phyloP scores from a whole-genome alignment of 2,113 vertebrate species.

The Cheilinus undulatus region DNA sequence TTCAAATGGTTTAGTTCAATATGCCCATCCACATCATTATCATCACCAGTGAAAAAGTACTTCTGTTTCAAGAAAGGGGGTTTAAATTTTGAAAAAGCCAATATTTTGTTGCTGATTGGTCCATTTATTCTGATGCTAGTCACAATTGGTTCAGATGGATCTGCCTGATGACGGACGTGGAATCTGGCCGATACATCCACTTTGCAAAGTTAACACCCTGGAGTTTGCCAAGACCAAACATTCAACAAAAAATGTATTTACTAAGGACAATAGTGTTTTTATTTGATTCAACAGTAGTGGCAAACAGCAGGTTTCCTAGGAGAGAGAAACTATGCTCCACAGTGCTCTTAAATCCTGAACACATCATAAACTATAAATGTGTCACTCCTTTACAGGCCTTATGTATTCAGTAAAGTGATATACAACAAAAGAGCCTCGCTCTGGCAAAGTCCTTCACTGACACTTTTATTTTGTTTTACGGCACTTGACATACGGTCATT shows the following conservation, averaged over 20 bases:
- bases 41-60: too few species aligned
- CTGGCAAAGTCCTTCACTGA: conserved; percentile 40
- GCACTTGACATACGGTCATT: conserved; percentile 58
- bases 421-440: conserved; percentile 47
- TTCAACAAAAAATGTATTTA: neutral
- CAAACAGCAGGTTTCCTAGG: conserved; percentile 44
- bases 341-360: conserved; percentile 51
- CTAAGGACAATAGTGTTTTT: conserved; percentile 46
- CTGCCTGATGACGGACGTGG: too few species aligned
- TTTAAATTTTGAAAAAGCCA: too few species aligned
- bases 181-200: too few species aligned
- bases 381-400: conserved; percentile 15
- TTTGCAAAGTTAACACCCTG: too few species aligned
- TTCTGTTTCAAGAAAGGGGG: too few species aligned
- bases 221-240: neutral
- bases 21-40: too few species aligned
- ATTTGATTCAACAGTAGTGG: conserved; percentile 50
- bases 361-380: conserved; percentile 43
- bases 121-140: too few species aligned
- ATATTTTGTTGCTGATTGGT: too few species aligned
- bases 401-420: conserved; percentile 38
- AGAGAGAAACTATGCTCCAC: conserved; percentile 60
- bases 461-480: conserved; percentile 58
- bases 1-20: too few species aligned
- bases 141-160: too few species aligned